Percentiles rank a stretch among this genome's conserved stretches.
phyloP scores from a whole-genome alignment of 1,140 invertebrate genomes.

The Atopsyche davidsoni region DNA sequence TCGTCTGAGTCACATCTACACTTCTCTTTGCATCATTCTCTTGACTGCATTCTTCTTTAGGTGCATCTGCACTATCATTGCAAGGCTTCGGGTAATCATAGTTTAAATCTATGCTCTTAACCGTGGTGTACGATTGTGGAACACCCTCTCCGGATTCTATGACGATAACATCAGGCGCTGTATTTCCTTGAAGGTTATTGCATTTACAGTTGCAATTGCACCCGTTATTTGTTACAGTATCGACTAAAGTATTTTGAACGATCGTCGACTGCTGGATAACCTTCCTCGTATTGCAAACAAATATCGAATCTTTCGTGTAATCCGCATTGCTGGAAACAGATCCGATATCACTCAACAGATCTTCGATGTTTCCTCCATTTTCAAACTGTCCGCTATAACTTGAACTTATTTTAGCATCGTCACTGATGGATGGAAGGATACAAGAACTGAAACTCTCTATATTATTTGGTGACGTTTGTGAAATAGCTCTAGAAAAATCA shows the following conservation, averaged over 20 bases:
- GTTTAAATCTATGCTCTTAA: constrained; percentile 47
- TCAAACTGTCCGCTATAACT: constrained; percentile 33
- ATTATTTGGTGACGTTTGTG: too few species aligned
- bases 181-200: constrained; percentile 5
- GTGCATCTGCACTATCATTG: background rate
- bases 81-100: constrained; percentile 44
- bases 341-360: constrained; percentile 43
- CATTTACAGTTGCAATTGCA: constrained; percentile 17
- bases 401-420: background rate
- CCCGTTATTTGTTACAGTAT: constrained; percentile 1
- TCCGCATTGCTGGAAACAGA: constrained; percentile 41
- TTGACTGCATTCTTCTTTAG: too few species aligned
- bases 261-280: constrained; percentile 37
- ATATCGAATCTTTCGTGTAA: constrained; percentile 34
- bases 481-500: too few species aligned
- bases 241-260: constrained; percentile 12
- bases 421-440: too few species aligned
- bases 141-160: constrained; percentile 24
- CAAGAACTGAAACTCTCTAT: too few species aligned
- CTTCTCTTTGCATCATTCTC: constrained; percentile 10
- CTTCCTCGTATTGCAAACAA: constrained; percentile 46
- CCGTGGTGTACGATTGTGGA: constrained; percentile 41
- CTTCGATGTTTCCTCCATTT: constrained; percentile 45
- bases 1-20: constrained; percentile 24
- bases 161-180: constrained; percentile 14